These are phyloP conservation scores for Halictus quadricinctus DNA, from an alignment of 2,888 invertebrate genomes.

Conservation along the genomic window DNA sequence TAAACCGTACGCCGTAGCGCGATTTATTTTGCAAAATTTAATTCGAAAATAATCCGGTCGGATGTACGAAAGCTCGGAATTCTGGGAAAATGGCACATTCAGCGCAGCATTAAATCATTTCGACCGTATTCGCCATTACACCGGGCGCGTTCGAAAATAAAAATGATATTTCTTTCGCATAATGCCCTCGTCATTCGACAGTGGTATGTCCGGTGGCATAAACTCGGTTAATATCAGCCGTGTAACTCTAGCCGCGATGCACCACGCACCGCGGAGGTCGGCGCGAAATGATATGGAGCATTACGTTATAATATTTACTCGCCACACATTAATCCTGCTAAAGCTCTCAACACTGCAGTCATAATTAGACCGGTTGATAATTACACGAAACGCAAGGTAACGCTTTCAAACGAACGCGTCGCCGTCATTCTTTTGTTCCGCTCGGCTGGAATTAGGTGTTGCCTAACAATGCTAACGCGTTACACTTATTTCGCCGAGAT, in stretches of 20 bases:
- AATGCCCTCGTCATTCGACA: not conserved
- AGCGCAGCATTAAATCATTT: not conserved
- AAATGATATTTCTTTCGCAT: not conserved
- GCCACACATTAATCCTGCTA: not conserved
- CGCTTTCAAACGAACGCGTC: not conserved
- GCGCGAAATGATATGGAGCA: slow-evolving; percentile 6
- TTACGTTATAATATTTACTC: slow-evolving; percentile 5
- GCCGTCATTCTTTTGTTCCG: not conserved
- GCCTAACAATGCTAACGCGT: not conserved
- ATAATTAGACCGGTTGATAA: slow-evolving; percentile 7
- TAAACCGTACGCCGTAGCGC: not conserved
- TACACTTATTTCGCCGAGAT: slow-evolving; percentile 33
- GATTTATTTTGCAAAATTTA: not conserved
- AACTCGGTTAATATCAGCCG: not conserved
- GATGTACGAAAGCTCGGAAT: not conserved
- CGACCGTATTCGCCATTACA: not conserved
- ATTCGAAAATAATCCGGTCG: not conserved
- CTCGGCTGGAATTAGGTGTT: slow-evolving; percentile 6
- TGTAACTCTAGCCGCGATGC: not conserved
- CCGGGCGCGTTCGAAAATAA: not conserved
- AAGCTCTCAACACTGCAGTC: not conserved
- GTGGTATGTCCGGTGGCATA: not conserved
- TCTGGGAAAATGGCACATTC: not conserved
- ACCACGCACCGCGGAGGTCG: too few relatives aligned
- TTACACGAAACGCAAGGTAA: slow-evolving; percentile 16